Evolutionary conservation across 2,113 vertebrate genomes (phyloP), one percentile per base, ranked within the genome.

Genomic region (Raphicerus campestris): DNA sequence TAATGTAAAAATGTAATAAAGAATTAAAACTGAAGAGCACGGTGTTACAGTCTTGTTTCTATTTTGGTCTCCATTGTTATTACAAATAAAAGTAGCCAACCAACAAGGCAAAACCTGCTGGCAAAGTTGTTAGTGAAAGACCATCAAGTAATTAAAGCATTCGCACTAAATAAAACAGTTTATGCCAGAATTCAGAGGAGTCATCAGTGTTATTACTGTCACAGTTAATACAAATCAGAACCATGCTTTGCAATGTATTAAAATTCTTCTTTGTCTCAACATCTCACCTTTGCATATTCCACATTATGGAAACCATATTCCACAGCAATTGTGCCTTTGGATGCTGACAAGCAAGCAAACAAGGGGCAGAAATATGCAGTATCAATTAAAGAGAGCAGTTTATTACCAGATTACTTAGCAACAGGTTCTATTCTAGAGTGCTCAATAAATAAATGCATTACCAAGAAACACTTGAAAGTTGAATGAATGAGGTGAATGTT

Each of bases 1-100:
- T 98, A 98, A 98, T 98, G 98, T 98, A 98, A 99, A 98, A 98
- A 98, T 98, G 98, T 98, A 99, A 99, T 98, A 98, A 98, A 98
- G 98, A 98, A 99, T 99, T 99, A 99, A 98, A 99, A 98, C 96
- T 98, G 98, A 99, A 98, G 98, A 99, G 96, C 97, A 92, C 47
- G 5, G 97, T 98, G 96, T 98, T 98, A 92, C 60, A 91, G 93
- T 84, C 97, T 97, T 98, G 98, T 98, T 98, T 98, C 97, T 98
- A 77, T 96, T 97, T 98, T 98, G 98, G 97, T 94, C 96, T 97
- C 96, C 92, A 97, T 98, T 98, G 97, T 98, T 98, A 98, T 98
- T 98, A 97, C 97, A 98, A 99, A 98, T 98, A 98, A 97, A 98
- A 98, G 96, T 98, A 98, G 95, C 97, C 96, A 98, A 96, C 98